Conservation (phyloP, 2,888 invertebrate species). For the Meghimatium bilineatum region DNA sequence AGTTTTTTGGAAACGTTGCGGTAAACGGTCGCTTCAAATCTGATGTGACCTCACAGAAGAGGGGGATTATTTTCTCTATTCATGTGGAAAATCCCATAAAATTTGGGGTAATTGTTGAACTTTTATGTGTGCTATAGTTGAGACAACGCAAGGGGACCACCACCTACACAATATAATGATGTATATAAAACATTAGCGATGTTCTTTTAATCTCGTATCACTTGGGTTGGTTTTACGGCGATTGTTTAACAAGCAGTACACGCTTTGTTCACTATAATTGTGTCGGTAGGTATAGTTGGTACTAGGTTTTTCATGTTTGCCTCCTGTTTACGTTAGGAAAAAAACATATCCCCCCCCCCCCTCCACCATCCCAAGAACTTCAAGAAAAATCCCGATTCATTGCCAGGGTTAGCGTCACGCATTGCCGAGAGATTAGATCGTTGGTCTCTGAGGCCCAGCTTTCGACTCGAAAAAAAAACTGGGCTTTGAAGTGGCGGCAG, state of each 20-base stretch:
- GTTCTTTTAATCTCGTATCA: background rate
- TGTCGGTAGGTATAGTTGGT: too few species aligned
- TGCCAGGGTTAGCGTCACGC: too few species aligned
- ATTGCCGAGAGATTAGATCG: too few species aligned
- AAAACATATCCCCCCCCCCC: too few species aligned
- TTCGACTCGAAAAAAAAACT: too few species aligned
- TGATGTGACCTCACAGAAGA: background rate
- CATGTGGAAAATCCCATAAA: constrained; percentile 36
- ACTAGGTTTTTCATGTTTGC: too few species aligned
- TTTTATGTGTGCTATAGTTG: constrained; percentile 5
- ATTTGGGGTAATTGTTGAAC: constrained; percentile 33
- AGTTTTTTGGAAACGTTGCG: background rate
- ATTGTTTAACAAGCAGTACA: background rate
- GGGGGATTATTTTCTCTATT: constrained; percentile 27
- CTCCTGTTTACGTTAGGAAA: too few species aligned
- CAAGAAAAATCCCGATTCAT: too few species aligned
- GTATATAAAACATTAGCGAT: background rate
- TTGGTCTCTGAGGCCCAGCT: too few species aligned
- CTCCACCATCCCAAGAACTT: too few species aligned
- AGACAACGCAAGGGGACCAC: background rate
- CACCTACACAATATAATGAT: constrained; percentile 1
- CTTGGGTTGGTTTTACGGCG: background rate
- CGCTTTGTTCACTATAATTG: too few species aligned
- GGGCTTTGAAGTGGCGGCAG: too few species aligned
- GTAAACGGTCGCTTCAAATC: background rate